Percentiles rank a stretch among this genome's conserved stretches.
phyloP scores from a whole-genome alignment of 2,888 invertebrate genomes.

The Acanthosepion pharaonis region DNA sequence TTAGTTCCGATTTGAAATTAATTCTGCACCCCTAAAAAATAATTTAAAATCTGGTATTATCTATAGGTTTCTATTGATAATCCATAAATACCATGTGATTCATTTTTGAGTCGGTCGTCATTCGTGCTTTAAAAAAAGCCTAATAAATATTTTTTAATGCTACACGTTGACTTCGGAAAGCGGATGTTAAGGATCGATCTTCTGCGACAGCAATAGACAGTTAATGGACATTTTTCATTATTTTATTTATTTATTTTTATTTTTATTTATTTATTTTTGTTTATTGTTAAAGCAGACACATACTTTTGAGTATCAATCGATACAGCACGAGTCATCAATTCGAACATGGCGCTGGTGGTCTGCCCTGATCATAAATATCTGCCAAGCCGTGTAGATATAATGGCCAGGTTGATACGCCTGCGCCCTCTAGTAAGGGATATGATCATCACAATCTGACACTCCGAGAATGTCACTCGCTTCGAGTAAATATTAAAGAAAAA shows the following conservation, averaged over 20 bases:
- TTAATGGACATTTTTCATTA: not conserved
- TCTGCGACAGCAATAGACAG: not conserved
- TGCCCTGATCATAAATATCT: not conserved
- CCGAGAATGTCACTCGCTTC: not conserved
- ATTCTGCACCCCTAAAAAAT: too few species aligned
- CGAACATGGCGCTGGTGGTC: not conserved
- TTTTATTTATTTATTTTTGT: not conserved
- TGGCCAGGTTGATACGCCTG: not conserved
- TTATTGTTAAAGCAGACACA: not conserved
- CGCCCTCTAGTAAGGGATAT: not conserved
- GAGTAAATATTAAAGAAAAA: not conserved
- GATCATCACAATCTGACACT: too few species aligned
- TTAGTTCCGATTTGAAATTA: too few species aligned
- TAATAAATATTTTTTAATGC: too few species aligned
- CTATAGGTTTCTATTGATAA: too few species aligned
- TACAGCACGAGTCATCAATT: not conserved
- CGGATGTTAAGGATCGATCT: not conserved
- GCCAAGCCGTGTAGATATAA: not conserved
- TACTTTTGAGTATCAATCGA: not conserved
- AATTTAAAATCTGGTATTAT: too few species aligned
- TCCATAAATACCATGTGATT: too few species aligned
- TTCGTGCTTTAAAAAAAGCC: too few species aligned
- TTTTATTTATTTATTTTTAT: not conserved
- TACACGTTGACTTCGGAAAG: too few species aligned
- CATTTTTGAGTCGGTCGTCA: too few species aligned